Evolutionary conservation across 2,888 invertebrate genomes (phyloP).

Genomic region (Tupiocoris notatus): DNA sequence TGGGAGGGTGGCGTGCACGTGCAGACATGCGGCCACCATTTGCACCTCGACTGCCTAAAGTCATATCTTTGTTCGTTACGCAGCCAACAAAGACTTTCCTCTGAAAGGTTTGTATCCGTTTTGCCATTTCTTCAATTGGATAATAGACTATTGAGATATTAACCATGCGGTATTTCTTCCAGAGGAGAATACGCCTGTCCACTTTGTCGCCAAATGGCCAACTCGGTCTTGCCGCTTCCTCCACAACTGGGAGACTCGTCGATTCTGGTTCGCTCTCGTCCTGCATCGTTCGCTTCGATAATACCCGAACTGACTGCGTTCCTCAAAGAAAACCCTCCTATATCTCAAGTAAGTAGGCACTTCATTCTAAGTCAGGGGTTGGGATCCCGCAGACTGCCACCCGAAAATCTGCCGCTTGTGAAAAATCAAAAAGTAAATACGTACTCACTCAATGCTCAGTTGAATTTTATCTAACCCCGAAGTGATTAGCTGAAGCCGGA

Average conservation of each 20-base stretch:
- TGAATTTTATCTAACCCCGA: too few relatives aligned
- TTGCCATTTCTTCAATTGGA: not conserved
- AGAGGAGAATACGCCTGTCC: conserved; percentile 92
- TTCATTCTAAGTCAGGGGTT: too few relatives aligned
- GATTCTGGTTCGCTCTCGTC: conserved; percentile 63
- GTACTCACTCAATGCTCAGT: too few relatives aligned
- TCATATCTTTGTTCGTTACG: conserved; percentile 84
- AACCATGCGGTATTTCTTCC: conserved; percentile 48
- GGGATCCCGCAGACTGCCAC: too few relatives aligned
- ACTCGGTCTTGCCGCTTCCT: conserved; percentile 82
- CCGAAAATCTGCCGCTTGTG: too few relatives aligned
- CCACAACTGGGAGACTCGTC: conserved; percentile 68
- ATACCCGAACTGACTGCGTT: conserved; percentile 59
- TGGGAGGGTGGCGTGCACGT: conserved; percentile 92
- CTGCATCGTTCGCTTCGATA: conserved; percentile 56
- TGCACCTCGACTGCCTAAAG: conserved; percentile 91
- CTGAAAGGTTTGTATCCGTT: conserved; percentile 59
- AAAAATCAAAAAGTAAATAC: too few relatives aligned
- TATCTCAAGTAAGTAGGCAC: conserved; percentile 43
- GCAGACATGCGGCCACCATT: conserved; percentile 94
- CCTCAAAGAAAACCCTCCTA: conserved; percentile 62
- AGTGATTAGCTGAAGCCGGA: too few relatives aligned
- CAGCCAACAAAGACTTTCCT: conserved; percentile 71
- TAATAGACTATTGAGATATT: not conserved
- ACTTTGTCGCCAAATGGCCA: conserved; percentile 86